phyloP scores from a whole-genome alignment of 2,113 vertebrate genomes.

The Neolamprologus variostigma region DNA sequence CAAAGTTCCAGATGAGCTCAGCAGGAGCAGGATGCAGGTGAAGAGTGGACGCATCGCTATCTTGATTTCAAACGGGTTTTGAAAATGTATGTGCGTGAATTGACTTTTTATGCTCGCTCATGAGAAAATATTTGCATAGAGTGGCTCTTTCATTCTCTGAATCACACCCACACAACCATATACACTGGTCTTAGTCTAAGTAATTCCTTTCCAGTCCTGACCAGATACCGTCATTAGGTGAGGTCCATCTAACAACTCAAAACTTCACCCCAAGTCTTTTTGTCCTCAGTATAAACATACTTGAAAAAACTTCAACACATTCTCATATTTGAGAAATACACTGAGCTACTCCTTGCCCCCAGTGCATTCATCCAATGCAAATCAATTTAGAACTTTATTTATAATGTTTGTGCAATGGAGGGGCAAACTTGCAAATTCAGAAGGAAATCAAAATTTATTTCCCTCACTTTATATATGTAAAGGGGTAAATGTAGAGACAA shows the following conservation, averaged over 20 bases:
- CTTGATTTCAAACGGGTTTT: background rate
- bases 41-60: background rate
- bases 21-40: background rate
- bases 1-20: background rate
- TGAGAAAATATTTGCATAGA: background rate
- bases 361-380: background rate
- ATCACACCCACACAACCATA: background rate
- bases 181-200: background rate
- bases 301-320: background rate
- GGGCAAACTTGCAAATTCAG: background rate
- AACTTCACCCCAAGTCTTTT: background rate
- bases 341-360: background rate
- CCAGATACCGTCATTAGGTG: background rate
- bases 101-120: background rate
- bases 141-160: background rate
- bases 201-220: background rate
- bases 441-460: background rate
- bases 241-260: background rate
- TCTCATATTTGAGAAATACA: background rate
- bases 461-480: background rate
- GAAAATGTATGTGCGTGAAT: too few relatives aligned
- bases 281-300: background rate
- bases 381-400: background rate
- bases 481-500: background rate
- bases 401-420: background rate